A percentile compares a stretch with the other conserved stretches of the same genome.
phyloP scores from a whole-genome alignment of 2,113 vertebrate species.

The Rattus rattus region DNA sequence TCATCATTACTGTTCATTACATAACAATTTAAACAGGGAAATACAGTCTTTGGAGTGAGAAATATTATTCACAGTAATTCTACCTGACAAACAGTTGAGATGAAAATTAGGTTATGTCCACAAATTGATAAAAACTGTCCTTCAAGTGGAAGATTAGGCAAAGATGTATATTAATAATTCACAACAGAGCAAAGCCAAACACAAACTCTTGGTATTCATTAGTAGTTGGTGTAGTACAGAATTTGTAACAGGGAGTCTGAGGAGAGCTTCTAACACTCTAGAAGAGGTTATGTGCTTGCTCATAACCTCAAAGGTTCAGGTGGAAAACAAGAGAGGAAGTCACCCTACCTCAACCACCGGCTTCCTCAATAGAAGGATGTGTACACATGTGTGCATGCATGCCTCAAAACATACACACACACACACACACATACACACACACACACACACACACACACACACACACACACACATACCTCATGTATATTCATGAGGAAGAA shows the following conservation, averaged over 20 bases:
- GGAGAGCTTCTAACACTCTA: background rate
- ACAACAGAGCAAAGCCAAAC: background rate
- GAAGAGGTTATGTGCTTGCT: background rate
- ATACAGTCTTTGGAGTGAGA: background rate
- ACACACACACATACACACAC: background rate
- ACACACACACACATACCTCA: background rate
- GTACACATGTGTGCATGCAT: too few species aligned
- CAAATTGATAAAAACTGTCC: background rate
- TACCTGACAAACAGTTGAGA: background rate
- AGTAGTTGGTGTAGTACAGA: background rate
- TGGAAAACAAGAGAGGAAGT: background rate
- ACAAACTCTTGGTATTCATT: background rate
- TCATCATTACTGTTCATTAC: background rate
- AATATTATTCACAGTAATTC: background rate
- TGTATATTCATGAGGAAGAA: background rate
- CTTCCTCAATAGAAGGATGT: background rate
- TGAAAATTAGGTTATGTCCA: background rate
- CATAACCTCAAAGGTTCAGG: background rate
- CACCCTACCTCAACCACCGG: too few species aligned
- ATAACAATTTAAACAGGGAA: background rate
- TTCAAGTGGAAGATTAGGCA: background rate
- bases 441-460: too few species aligned
- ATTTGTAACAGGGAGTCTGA: background rate
- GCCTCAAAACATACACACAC: background rate
- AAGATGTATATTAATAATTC: background rate